phyloP scores from a whole-genome alignment of 2,113 vertebrate genomes.

The Mola mola region DNA sequence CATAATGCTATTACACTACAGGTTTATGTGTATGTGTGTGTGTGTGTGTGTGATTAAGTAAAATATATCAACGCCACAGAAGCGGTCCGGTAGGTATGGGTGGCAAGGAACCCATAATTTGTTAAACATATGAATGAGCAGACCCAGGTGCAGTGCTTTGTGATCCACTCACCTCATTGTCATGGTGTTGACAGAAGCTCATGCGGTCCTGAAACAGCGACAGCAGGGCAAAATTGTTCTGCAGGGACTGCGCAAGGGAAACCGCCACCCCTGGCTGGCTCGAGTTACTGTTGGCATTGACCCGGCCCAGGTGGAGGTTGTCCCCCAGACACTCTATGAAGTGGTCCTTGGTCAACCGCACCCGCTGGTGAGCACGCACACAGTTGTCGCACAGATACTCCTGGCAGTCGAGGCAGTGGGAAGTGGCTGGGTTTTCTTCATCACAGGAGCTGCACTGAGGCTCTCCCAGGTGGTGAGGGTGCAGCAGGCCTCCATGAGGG shows the following conservation, averaged over 20 bases:
- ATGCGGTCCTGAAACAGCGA: conserved; percentile 87
- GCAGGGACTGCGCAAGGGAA: conserved; percentile 83
- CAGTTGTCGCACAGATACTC: conserved; percentile 94
- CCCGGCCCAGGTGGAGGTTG: conserved; percentile 65
- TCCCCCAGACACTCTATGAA: conserved; percentile 89
- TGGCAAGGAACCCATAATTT: neutral
- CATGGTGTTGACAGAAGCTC: conserved; percentile 87
- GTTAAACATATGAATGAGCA: neutral
- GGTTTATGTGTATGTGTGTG: neutral
- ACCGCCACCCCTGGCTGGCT: conserved; percentile 60
- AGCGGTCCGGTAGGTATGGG: too few relatives aligned
- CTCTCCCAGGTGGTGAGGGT: conserved; percentile 78
- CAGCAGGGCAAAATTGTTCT: conserved; percentile 87
- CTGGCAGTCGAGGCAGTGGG: conserved; percentile 92
- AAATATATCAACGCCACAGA: too few relatives aligned
- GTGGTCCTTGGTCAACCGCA: conserved; percentile 94
- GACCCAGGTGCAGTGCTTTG: neutral
- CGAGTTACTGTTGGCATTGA: conserved; percentile 60
- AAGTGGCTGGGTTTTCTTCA: conserved; percentile 89
- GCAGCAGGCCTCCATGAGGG: conserved; percentile 76
- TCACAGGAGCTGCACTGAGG: conserved; percentile 91
- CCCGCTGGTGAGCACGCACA: conserved; percentile 92
- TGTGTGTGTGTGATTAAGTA: neutral
- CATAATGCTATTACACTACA: conserved; percentile 48
- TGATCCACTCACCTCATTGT: conserved; percentile 80